phyloP scores from a whole-genome alignment of 2,113 vertebrate species.

The Recurvirostra avosetta region DNA sequence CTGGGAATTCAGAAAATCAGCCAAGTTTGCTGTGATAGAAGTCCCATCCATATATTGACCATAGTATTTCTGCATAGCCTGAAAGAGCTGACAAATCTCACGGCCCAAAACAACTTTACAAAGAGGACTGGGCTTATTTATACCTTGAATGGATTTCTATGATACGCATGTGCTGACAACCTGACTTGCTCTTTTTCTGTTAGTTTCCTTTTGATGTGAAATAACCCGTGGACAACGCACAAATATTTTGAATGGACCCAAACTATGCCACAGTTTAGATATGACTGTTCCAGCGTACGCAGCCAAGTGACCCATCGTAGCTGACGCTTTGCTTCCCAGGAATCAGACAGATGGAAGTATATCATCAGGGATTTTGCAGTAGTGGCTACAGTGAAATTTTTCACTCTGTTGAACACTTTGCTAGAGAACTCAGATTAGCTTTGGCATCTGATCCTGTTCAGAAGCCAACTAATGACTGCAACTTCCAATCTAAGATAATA shows the following conservation, averaged over 20 bases:
- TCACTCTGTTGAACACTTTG: conserved; percentile 57
- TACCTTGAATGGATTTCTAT: background rate
- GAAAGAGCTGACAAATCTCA: background rate
- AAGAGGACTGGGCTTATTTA: background rate
- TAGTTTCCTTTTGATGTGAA: background rate
- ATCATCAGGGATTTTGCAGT: conserved; percentile 22
- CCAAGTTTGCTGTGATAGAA: background rate
- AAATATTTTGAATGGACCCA: background rate
- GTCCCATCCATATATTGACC: background rate
- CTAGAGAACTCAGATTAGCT: conserved; percentile 41
- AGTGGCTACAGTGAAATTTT: conserved; percentile 26
- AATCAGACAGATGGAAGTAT: conserved; percentile 38
- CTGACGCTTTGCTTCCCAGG: conserved; percentile 32
- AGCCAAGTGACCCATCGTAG: background rate
- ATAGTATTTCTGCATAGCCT: background rate
- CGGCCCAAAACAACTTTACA: background rate
- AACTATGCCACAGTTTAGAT: background rate
- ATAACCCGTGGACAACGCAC: background rate
- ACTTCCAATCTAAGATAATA: conserved; percentile 45
- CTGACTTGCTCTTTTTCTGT: background rate
- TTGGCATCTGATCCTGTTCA: conserved; percentile 52
- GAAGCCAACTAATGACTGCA: conserved; percentile 56
- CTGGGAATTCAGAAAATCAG: background rate
- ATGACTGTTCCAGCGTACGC: background rate
- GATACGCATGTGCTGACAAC: background rate